Evolutionary conservation across 2,797 vertebrate species (phyloP).

Genomic region (Cottoperca gobio): DNA sequence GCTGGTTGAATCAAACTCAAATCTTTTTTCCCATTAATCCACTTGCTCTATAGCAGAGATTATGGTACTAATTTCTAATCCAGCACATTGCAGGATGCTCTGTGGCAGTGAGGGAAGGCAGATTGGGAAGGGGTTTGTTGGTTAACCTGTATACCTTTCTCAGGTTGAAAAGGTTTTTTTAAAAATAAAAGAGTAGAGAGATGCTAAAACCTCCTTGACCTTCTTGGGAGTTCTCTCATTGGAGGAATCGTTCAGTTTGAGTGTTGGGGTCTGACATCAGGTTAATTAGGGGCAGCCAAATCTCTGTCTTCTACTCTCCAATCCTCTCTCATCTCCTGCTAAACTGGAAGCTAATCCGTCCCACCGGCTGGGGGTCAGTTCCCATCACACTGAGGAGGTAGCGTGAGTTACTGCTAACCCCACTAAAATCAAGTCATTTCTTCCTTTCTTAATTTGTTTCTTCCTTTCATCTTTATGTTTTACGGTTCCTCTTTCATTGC

Average conservation of each 20-base stretch:
- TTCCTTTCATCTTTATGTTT: not conserved
- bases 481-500: not conserved
- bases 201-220: not conserved
- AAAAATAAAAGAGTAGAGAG: not conserved
- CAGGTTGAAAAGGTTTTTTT: too few relatives aligned
- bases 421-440: not conserved
- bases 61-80: slow-evolving; percentile 42
- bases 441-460: not conserved
- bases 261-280: not conserved
- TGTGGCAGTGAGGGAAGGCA: not conserved
- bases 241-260: not conserved
- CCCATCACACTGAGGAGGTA: not conserved
- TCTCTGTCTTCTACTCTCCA: slow-evolving; percentile 42
- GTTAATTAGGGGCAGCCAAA: not conserved
- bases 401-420: not conserved
- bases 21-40: slow-evolving; percentile 63
- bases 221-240: not conserved
- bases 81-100: not conserved
- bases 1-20: slow-evolving; percentile 36
- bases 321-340: slow-evolving; percentile 49
- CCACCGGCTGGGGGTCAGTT: not conserved
- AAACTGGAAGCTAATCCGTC: slow-evolving; percentile 40
- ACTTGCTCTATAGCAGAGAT: slow-evolving; percentile 55
- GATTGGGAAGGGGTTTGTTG: not conserved
- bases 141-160: slow-evolving; percentile 4